Conservation (phyloP, 2,888 invertebrate genomes). For the Microchrysa polita region DNA sequence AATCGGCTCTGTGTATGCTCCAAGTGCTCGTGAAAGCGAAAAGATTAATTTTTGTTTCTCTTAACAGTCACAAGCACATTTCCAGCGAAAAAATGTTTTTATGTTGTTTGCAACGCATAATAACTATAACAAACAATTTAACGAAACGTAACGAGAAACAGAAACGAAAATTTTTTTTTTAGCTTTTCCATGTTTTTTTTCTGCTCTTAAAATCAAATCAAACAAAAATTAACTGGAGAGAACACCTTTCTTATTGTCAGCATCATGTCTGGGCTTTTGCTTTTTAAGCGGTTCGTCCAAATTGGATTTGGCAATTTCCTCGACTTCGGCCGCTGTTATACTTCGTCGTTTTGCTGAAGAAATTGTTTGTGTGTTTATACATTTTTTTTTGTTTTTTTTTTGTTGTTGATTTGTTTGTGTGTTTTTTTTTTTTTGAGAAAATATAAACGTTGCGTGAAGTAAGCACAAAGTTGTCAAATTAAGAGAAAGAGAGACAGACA, state of each 20-base stretch:
- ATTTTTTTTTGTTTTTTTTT: conserved; percentile 86
- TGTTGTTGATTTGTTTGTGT: conserved; percentile 56
- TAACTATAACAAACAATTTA: no score
- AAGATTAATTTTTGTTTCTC: no score
- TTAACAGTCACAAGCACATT: no score
- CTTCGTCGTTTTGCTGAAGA: conserved; percentile 70
- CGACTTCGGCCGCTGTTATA: conserved; percentile 70
- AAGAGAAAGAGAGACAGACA: not conserved
- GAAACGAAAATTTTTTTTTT: no score
- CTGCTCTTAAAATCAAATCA: no score
- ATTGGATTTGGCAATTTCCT: conserved; percentile 68
- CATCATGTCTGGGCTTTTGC: conserved; percentile 67
- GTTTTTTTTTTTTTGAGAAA: conserved; percentile 77
- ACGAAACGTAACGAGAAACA: no score
- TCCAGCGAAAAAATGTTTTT: no score
- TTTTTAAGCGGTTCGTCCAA: conserved; percentile 74
- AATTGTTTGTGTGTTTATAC: conserved; percentile 71
- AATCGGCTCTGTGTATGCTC: no score
- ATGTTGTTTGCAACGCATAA: no score
- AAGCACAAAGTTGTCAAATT: conserved; percentile 2
- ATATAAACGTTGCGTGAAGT: not conserved
- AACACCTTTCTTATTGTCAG: conserved; percentile 18
- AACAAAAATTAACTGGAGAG: not conserved
- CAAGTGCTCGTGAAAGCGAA: no score
- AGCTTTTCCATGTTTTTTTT: no score